Base-by-base conservation (phyloP, 2,113 vertebrate species). In the Pelobates fuscus region DNA sequence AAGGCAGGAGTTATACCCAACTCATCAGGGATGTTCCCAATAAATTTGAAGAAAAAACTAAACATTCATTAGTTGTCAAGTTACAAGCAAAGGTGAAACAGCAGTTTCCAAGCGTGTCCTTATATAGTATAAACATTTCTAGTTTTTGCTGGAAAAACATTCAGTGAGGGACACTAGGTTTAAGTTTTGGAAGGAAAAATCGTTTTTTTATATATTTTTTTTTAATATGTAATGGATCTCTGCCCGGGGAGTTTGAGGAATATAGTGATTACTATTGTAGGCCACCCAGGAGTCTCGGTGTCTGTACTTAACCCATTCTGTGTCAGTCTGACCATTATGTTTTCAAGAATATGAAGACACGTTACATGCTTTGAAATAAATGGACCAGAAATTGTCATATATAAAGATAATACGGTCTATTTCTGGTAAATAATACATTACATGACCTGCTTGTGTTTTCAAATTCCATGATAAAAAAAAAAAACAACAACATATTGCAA, bases 1-100 rank as follows among this genome's bases (percentile, higher is more conserved):
- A 32, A n/a, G 46, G 27, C 61, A 18, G 14, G 23, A 17, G 49
- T n/a, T 57, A 52, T n/a, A 66, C 64, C 64, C 37, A 23, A 67
- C 60, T 37, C 72, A 67, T 76, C 72, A 76, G 49, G 18, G 37
- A 66, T 52, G 54, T 76, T 24, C 63, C 54, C 64, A 67, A 49
- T 60, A 76, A 76, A 67, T 46, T 17, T 23, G 41, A 8, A 23
- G 41, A 30, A 18, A 37, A 37, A 37, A 37, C 5, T 37, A 37
- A 37, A 23, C 49, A 26, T 30, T 58, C 17, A 76, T 60, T 44
- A 49, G 23, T 2, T 21, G 55, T n/a, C 8, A 46, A 23, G 20
- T 26, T 10, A 18, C 37, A 49, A 64, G 32, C 54, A 67, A 64
- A 67, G 63, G 63, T 67, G 64, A 27, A 8, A 49, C 15, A 18